phyloP scores from a whole-genome alignment of 2,888 invertebrate species.

The Microchrysa polita region DNA sequence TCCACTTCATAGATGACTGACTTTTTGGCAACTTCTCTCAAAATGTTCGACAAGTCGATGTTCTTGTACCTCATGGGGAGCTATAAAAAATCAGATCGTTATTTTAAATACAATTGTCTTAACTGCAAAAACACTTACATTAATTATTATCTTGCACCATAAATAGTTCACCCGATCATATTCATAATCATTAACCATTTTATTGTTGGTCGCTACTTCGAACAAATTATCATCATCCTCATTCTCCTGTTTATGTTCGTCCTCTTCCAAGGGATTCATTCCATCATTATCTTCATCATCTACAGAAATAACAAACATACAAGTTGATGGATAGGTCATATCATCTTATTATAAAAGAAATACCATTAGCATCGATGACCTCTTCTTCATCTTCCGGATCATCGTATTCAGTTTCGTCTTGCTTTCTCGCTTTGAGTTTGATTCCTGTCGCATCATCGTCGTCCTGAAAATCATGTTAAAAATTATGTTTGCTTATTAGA shows the following conservation, averaged over 20 bases:
- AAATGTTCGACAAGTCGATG: constrained; percentile 79
- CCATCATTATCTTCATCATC: constrained; percentile 52
- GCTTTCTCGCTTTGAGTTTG: constrained; percentile 68
- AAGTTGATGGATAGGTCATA: too few relatives aligned
- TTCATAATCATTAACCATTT: constrained; percentile 68
- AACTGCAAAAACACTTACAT: constrained; percentile 65
- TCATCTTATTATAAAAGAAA: too few relatives aligned
- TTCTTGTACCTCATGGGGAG: constrained; percentile 71
- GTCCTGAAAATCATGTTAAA: constrained; percentile 52
- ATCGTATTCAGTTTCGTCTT: constrained; percentile 74
- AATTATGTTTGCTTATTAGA: not conserved
- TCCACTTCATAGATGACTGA: constrained; percentile 83
- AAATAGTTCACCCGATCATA: constrained; percentile 79
- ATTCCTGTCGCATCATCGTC: constrained; percentile 63
- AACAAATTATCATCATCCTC: constrained; percentile 51
- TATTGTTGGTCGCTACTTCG: constrained; percentile 58
- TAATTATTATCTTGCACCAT: constrained; percentile 87
- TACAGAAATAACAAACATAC: constrained; percentile 9
- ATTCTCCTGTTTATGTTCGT: constrained; percentile 53
- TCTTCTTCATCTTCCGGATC: constrained; percentile 72
- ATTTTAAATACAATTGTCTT: not conserved
- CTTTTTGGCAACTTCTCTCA: constrained; percentile 75
- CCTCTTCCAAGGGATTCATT: constrained; percentile 60
- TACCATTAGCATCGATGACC: constrained; percentile 62
- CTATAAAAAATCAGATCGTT: constrained; percentile 58